Evolutionary conservation across 2,113 vertebrate genomes (phyloP).

Genomic region (Calidris pugnax): DNA sequence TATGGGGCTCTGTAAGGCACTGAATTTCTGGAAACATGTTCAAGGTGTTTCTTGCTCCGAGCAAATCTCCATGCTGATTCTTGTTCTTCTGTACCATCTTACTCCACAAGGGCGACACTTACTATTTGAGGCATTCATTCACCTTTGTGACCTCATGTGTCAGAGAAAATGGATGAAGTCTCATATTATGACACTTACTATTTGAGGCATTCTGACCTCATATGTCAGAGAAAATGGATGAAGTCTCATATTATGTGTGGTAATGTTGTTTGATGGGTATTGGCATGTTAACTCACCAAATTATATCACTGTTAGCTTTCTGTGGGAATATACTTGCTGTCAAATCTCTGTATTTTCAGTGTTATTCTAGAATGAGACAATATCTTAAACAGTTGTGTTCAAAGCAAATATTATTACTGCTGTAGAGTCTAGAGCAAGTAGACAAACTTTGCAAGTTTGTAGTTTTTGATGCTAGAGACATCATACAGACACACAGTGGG

Average conservation of each 20-base stretch:
- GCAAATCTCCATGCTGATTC: background rate
- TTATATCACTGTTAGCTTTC: background rate
- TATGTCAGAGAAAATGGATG: background rate
- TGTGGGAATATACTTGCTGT: background rate
- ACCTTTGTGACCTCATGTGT: background rate
- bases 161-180: background rate
- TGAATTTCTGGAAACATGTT: background rate
- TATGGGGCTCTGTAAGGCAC: background rate
- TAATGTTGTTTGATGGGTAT: background rate
- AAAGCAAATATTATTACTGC: background rate
- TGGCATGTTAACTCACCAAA: background rate
- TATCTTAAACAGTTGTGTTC: background rate
- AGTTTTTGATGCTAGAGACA: background rate
- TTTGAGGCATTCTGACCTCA: background rate
- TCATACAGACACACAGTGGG: background rate
- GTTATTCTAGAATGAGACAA: background rate
- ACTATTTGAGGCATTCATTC: background rate
- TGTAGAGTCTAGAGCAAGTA: background rate
- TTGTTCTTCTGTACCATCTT: background rate
- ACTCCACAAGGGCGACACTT: background rate
- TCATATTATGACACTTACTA: background rate
- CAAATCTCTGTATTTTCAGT: background rate
- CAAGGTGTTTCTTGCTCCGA: background rate
- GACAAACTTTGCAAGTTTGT: background rate
- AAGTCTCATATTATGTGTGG: background rate